Evolutionary conservation across 2,113 vertebrate genomes (phyloP), one percentile per base, ranked within the genome.

Genomic region (Austrofundulus limnaeus): DNA sequence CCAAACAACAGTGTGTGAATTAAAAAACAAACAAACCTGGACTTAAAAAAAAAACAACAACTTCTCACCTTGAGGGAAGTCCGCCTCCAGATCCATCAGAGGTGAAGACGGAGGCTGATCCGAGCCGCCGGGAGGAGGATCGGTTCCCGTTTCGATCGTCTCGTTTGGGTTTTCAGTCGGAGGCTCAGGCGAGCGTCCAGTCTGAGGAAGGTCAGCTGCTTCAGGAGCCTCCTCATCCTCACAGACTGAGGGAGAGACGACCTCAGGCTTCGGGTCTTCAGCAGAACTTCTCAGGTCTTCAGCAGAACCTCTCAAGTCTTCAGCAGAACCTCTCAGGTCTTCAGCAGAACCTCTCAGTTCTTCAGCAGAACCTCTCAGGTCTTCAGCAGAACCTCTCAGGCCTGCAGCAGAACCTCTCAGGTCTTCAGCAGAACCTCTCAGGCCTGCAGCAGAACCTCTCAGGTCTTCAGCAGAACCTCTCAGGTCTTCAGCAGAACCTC

Each of bases 401-500:
- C 95, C n/a, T n/a, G n/a, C n/a, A n/a, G n/a, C n/a, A n/a, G n/a
- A n/a, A 91, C 92, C 61, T 95, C 93, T 93, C 55, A 92, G 72
- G 77, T 94, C 93, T 57, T 90, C 93, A 7, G 93, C 92, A 75
- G 93, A 92, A 75, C 92, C 94, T 25, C 91, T 93, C 86, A 93
- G 94, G 69, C 95, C n/a, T n/a, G n/a, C n/a, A n/a, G n/a, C n/a
- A n/a, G n/a, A n/a, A 91, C 92, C 61, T 95, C 93, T 93, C 55
- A 92, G 72, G 77, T 94, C 93, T 57, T 90, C 93, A 7, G 93
- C 92, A 75, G 93, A 92, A 75, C 92, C 94, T 25, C 91, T 93
- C 86, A 93, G 94, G 69, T 95, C n/a, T n/a, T n/a, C n/a, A n/a
- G n/a, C n/a, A n/a, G n/a, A n/a, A 91, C 92, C 61, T 95, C 93